A percentile compares a stretch with the other conserved stretches of the same genome.
phyloP scores from a whole-genome alignment of 2,797 vertebrate genomes.

The Argentina silus region DNA sequence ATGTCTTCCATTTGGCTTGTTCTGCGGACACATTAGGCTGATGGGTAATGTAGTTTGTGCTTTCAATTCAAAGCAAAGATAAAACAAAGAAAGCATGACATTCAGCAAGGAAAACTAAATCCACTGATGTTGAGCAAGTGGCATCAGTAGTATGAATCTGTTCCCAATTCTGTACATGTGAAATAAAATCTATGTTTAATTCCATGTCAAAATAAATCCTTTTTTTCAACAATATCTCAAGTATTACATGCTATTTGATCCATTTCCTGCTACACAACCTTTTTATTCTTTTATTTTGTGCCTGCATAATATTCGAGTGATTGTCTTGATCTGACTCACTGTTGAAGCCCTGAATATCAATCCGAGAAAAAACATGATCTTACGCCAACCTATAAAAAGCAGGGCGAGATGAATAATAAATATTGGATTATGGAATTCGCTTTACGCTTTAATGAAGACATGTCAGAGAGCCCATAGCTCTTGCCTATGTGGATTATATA shows the following conservation, averaged over 20 bases:
- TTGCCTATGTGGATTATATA: not conserved
- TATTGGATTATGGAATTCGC: not conserved
- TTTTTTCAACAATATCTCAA: constrained; percentile 33
- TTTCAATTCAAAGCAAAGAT: constrained; percentile 25
- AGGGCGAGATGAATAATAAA: constrained; percentile 7
- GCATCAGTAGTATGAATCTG: constrained; percentile 28
- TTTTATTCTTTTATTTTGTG: constrained; percentile 27
- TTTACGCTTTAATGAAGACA: constrained; percentile 4
- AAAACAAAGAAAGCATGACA: constrained; percentile 40
- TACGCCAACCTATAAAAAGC: constrained; percentile 10
- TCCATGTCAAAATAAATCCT: not conserved
- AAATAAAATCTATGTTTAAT: not conserved
- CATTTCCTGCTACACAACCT: constrained; percentile 37
- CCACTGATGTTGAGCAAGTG: constrained; percentile 26
- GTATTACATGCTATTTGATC: constrained; percentile 45
- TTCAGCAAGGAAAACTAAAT: constrained; percentile 36
- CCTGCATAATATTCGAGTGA: constrained; percentile 67
- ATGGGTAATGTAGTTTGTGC: constrained; percentile 27
- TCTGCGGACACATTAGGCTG: not conserved
- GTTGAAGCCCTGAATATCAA: constrained; percentile 42
- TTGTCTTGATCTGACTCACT: constrained; percentile 70
- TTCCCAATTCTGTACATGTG: constrained; percentile 24
- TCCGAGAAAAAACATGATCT: constrained; percentile 34
- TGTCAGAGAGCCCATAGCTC: not conserved
- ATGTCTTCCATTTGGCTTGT: not conserved